A percentile compares a stretch with the other conserved stretches of the same genome.
Conservation (phyloP, 2,113 vertebrate genomes). For the Tychaedon coryphoeus region DNA sequence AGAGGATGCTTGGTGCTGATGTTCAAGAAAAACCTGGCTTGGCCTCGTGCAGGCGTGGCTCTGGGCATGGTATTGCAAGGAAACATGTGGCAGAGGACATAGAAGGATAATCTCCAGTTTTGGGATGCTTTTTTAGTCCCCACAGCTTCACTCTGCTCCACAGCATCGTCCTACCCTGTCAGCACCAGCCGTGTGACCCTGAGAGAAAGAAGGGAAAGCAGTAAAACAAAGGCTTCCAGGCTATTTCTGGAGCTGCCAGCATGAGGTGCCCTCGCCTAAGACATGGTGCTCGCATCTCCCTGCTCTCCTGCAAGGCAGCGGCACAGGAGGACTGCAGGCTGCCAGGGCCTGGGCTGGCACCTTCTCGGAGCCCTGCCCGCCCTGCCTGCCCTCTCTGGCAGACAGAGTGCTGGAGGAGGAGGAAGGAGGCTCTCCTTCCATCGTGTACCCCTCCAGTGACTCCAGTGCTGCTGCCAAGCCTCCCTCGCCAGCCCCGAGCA, state of each 20-base stretch:
- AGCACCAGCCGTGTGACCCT: background rate
- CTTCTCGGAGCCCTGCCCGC: background rate
- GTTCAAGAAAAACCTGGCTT: background rate
- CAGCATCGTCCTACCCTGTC: background rate
- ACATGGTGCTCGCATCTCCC: background rate
- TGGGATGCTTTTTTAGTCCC: background rate
- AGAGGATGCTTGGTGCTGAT: background rate
- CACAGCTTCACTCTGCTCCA: background rate
- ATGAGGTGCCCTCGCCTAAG: slow-evolving; percentile 69
- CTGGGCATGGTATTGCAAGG: background rate
- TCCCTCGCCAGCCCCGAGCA: background rate
- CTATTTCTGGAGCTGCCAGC: slow-evolving; percentile 62
- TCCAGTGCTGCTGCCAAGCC: background rate
- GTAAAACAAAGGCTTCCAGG: slow-evolving; percentile 48
- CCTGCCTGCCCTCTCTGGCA: background rate
- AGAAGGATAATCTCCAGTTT: background rate
- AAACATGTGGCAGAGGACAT: background rate
- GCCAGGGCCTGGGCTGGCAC: slow-evolving; percentile 31
- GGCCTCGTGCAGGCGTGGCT: background rate
- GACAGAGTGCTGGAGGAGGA: background rate
- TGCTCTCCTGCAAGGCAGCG: background rate
- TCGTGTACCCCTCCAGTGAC: background rate
- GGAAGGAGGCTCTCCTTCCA: background rate
- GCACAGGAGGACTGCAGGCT: slow-evolving; percentile 39
- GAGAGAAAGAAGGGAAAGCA: background rate